phyloP scores from a whole-genome alignment of 2,113 vertebrate species.

The Cephalopholis sonnerati region DNA sequence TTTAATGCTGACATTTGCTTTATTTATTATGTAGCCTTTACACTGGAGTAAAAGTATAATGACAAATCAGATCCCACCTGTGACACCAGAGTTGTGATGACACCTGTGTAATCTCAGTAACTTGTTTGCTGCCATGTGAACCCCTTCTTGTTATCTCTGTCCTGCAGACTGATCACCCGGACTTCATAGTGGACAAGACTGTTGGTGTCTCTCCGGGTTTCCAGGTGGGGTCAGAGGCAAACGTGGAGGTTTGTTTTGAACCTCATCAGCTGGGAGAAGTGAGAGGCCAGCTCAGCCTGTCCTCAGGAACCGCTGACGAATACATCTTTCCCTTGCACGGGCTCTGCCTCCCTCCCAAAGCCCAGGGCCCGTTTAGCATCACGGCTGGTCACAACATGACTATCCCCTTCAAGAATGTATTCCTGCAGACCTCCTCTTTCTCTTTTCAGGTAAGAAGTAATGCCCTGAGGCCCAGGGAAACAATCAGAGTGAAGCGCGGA shows the following conservation, averaged over 20 bases:
- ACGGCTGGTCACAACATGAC: slow-evolving; percentile 74
- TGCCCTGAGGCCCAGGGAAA: background rate
- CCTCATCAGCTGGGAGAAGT: slow-evolving; percentile 88
- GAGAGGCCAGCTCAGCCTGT: slow-evolving; percentile 81
- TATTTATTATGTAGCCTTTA: too few species aligned
- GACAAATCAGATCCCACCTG: too few species aligned
- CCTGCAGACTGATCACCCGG: slow-evolving; percentile 81
- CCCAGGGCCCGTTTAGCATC: slow-evolving; percentile 89
- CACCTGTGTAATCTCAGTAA: background rate
- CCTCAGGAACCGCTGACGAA: slow-evolving; percentile 81
- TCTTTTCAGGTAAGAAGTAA: slow-evolving; percentile 63
- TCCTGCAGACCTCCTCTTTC: slow-evolving; percentile 83
- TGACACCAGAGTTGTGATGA: background rate
- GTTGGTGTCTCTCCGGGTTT: slow-evolving; percentile 55
- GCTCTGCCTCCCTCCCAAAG: slow-evolving; percentile 84
- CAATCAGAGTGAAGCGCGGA: background rate
- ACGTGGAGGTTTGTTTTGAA: slow-evolving; percentile 88
- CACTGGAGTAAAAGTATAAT: too few species aligned
- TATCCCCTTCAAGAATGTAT: slow-evolving; percentile 92
- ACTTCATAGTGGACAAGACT: slow-evolving; percentile 86
- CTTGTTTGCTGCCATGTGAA: background rate
- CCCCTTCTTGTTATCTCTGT: background rate
- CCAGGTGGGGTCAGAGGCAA: slow-evolving; percentile 82
- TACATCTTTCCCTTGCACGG: slow-evolving; percentile 88
- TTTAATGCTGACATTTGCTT: too few species aligned